Evolutionary conservation across 2,113 vertebrate species (phyloP), one percentile per base, ranked within the genome.

Genomic region (Zosterops lateralis): DNA sequence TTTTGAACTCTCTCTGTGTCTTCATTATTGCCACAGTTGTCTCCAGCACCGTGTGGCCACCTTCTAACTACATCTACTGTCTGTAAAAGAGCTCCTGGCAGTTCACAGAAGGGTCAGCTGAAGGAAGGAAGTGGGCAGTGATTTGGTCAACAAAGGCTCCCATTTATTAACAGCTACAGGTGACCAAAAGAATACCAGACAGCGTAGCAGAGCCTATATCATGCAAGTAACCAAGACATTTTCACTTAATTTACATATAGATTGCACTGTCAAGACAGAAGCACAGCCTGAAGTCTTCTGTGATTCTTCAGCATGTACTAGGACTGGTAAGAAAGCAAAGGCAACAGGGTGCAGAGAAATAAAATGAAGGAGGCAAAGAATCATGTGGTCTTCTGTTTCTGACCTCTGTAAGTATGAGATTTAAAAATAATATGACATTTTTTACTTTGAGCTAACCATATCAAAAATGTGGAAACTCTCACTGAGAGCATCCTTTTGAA

Each of bases 401-500:
- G 70, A 76, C 38, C n/a, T 65, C 57, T 50, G 20, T 22, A 71
- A 78, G 45, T 57, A 57, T 9, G 36, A 61, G 44, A 24, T 45
- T 77, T 61, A 1, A 2, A 16, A 22, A 34, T 12, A 53, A 61
- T 8, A 60, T 7, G 2, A 10, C 9, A 5, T 71, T 65, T 84
- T 76, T 86, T 57, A 5, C 54, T 47, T 91, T 79, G 54, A 87
- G 45, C 14, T 83, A 91, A 31, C 53, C 14, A 7, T 89, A 87
- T 87, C 5, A 93, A 93, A 93, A 66, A 28, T 48, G 22, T 42
- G 9, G 53, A 61, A 84, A 61, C 61, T 57, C 68, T 95, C 40
- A 51, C 14, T 68, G 62, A 15, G 22, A 91, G 40, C 66, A 87
- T 94, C 71, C 67, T 95, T 89, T 92, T 40, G 89, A 95, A 95